phyloP scores from a whole-genome alignment of 2,113 vertebrate genomes.

The Gadus chalcogrammus region DNA sequence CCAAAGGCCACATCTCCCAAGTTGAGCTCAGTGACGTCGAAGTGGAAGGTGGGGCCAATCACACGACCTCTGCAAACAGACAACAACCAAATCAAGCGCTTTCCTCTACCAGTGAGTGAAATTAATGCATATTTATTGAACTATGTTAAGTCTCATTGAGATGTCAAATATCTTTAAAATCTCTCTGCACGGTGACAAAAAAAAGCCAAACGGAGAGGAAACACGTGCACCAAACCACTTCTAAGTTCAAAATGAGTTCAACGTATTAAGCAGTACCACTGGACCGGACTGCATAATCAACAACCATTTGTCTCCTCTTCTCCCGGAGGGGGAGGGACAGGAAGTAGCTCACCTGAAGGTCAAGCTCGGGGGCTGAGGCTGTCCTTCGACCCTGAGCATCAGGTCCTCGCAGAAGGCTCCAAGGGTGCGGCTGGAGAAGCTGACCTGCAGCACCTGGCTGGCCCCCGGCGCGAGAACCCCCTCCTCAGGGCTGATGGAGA shows the following conservation, averaged over 20 bases:
- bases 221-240: too few species aligned
- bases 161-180: too few species aligned
- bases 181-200: too few species aligned
- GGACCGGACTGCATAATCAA: too few species aligned
- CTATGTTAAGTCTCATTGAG: too few species aligned
- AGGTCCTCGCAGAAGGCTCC: constrained; percentile 80
- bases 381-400: constrained; percentile 69
- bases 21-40: constrained; percentile 71
- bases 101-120: neutral
- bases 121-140: too few species aligned
- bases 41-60: constrained; percentile 78
- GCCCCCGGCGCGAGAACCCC: constrained; percentile 70
- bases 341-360: constrained; percentile 72
- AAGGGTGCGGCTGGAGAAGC: constrained; percentile 70
- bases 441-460: constrained; percentile 72
- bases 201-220: too few species aligned
- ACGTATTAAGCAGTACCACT: too few species aligned
- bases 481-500: constrained; percentile 76
- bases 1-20: constrained; percentile 86
- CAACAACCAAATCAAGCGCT: neutral
- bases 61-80: constrained; percentile 76
- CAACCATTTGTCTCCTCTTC: too few species aligned
- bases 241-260: too few species aligned
- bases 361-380: constrained; percentile 64
- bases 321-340: neutral